Evolutionary conservation across 1,140 invertebrate genomes (phyloP), one percentile per base, ranked within the genome.

Genomic region (Latrodectus geometricus): DNA sequence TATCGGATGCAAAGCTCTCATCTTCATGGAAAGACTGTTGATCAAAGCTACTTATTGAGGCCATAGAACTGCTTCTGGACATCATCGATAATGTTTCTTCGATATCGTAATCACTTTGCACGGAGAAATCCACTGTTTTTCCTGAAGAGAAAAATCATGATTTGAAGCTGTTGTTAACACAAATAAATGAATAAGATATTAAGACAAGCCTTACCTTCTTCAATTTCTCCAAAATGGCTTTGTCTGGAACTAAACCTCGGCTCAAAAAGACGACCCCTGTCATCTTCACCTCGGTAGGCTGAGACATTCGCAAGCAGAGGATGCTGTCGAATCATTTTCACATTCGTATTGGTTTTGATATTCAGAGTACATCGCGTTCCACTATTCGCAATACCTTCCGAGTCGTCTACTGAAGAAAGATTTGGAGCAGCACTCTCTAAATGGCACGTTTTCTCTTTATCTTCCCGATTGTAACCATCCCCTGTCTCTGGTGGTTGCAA

Each of bases 11-110:
- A 0, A 96, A 98, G 88, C 96, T 96, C 21, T 94, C 93, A 90
- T 96, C 96, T 12, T 82, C 86, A 50, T 79, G 66, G 23, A 79
- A 54, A 8, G 94, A 95, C 90, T 94, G 94, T 73, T 94, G 94
- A 88, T 95, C 95, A 89, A 96, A 96, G 89, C 96, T 97, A 79
- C 95, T 96, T 11, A 99, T 91, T 0, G 96, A 98, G 23, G 95
- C 97, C 68, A 98, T 92, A 0, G 97, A 98, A 90, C 96, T 98
- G 82, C 95, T 95, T 8, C 97, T 92, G 0, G 96, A 98, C 92
- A 98, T 98, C 97, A 98, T 98, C 8, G 98, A 91, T 0, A 97
- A 97, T 0, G 97, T 98, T 91, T 98, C 96, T 89, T 97, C 94
- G 14, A 86, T 77, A 0, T 96, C 94, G 89, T 95, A 96, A 88